These are phyloP conservation scores for Lepidothrix coronata DNA, from an alignment of 2,113 vertebrate genomes.

Conservation along the genomic window DNA sequence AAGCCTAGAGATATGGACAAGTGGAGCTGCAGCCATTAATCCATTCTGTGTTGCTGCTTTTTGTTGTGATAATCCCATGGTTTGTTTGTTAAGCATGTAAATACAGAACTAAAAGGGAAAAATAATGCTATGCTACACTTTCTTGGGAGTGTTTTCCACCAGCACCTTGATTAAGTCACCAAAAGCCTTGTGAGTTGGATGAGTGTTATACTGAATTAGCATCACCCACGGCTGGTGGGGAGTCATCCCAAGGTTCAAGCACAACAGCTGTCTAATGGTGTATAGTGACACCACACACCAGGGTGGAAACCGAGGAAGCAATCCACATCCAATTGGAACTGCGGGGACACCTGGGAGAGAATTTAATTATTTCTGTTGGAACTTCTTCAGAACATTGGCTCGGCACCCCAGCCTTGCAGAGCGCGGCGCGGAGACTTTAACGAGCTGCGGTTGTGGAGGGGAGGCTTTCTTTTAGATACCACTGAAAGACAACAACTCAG, in stretches of 20 bases:
- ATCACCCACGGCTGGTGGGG: neutral
- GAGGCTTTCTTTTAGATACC: neutral
- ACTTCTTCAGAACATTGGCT: constrained; percentile 53
- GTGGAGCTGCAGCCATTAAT: neutral
- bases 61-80: neutral
- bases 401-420: neutral
- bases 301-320: neutral
- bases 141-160: neutral
- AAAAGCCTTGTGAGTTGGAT: neutral
- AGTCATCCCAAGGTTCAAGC: constrained; percentile 27
- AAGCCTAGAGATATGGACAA: neutral
- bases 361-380: constrained; percentile 57
- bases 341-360: constrained; percentile 21
- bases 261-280: constrained; percentile 57
- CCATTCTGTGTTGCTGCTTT: neutral
- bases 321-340: constrained; percentile 48
- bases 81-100: neutral
- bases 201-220: neutral
- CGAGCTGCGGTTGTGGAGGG: neutral
- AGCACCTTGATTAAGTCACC: neutral
- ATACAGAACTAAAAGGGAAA: neutral
- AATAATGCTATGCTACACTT: neutral
- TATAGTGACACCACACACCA: constrained; percentile 14
- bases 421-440: neutral
- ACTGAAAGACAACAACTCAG: neutral